Percentiles rank a stretch among this genome's conserved stretches.
Evolutionary conservation across 92 coral and sea anemone species (phyloP).

Genomic region (Virgularia gustaviana): DNA sequence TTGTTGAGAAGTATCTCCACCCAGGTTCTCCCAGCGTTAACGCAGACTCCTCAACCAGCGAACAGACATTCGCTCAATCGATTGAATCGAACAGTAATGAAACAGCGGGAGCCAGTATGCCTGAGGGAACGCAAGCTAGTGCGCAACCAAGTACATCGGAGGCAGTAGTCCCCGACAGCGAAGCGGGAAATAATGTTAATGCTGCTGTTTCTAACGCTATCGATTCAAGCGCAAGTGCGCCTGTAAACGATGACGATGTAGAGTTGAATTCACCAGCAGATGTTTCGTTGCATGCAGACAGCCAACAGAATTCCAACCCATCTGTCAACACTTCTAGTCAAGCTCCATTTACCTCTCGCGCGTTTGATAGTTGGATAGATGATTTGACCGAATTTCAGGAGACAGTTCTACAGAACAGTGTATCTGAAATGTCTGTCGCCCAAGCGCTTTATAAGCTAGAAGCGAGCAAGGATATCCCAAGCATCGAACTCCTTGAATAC

Average conservation of each 20-base stretch:
- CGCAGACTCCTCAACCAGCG: neutral
- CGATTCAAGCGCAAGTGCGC: neutral
- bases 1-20: slow-evolving; percentile 12
- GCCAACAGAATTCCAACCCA: neutral
- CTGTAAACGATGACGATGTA: neutral
- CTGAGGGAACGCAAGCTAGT: neutral
- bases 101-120: neutral
- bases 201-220: neutral
- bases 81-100: neutral
- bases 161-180: slow-evolving; percentile 8
- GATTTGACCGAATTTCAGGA: slow-evolving; percentile 40
- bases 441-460: slow-evolving; percentile 22
- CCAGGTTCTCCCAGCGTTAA: neutral
- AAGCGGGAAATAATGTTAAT: neutral
- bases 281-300: neutral
- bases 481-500: slow-evolving; percentile 9
- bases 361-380: slow-evolving; percentile 33
- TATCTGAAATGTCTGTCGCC: slow-evolving; percentile 4
- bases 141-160: neutral
- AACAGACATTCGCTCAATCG: slow-evolving; percentile 1
- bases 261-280: neutral
- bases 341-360: neutral
- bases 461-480: slow-evolving; percentile 35
- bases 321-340: neutral
- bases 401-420: slow-evolving; percentile 16